phyloP scores from a whole-genome alignment of 64 coral and sea anemone genomes.

The Platygyra sinensis region DNA sequence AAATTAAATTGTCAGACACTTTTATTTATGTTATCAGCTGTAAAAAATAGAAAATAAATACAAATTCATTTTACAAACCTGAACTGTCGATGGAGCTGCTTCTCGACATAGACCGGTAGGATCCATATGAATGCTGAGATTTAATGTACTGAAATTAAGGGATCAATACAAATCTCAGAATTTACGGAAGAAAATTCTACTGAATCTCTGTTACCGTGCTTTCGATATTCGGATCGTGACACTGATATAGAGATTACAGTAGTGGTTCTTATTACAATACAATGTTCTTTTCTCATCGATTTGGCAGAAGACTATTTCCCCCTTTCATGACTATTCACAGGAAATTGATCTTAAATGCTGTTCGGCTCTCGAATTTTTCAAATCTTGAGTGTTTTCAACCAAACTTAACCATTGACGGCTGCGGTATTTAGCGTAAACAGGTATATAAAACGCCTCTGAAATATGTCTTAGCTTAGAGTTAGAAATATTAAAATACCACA shows the following conservation, averaged over 20 bases:
- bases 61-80: neutral
- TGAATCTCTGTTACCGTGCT: neutral
- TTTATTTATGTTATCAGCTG: neutral
- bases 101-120: slow-evolving; percentile 12
- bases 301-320: neutral
- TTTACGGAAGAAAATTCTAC: neutral
- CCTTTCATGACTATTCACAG: neutral
- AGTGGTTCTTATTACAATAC: neutral
- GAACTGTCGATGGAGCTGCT: slow-evolving; percentile 36
- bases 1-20: neutral
- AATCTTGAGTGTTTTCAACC: neutral
- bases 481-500: neutral
- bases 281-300: neutral
- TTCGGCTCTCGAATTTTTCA: neutral
- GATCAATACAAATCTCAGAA: neutral
- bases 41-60: neutral
- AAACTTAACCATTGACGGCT: neutral
- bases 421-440: slow-evolving; percentile 9
- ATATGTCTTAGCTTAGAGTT: neutral
- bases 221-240: slow-evolving; percentile 2
- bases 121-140: neutral
- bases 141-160: slow-evolving; percentile 33
- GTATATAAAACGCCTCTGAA: slow-evolving; percentile 17
- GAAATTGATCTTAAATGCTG: neutral
- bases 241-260: neutral